These are phyloP conservation scores for Sphyrna mokarran DNA, from an alignment of 2,113 vertebrate genomes.

Conservation along the genomic window DNA sequence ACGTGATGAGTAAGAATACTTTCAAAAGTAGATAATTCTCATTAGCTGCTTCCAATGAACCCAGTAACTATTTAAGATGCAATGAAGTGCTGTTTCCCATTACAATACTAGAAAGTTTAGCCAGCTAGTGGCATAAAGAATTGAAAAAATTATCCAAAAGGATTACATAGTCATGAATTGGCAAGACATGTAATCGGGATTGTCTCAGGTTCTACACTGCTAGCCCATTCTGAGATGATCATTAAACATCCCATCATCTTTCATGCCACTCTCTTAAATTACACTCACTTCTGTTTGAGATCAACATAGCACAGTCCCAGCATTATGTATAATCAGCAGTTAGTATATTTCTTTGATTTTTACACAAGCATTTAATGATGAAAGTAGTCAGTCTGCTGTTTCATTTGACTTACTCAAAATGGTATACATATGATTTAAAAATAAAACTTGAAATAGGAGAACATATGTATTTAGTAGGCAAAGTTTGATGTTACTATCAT, in stretches of 20 bases:
- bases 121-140: neutral
- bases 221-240: neutral
- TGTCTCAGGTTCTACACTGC: neutral
- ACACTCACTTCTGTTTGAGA: neutral
- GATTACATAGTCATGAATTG: neutral
- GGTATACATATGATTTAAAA: neutral
- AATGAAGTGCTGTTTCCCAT: too few relatives aligned
- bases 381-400: neutral
- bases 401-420: neutral
- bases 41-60: neutral
- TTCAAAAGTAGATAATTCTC: neutral
- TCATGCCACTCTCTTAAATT: neutral
- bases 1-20: neutral
- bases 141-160: neutral
- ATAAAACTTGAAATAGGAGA: neutral
- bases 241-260: too few relatives aligned
- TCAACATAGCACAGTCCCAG: neutral
- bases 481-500: neutral
- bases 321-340: neutral
- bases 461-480: neutral
- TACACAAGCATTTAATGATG: neutral
- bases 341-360: neutral
- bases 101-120: neutral
- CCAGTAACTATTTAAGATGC: neutral
- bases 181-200: too few relatives aligned